Conservation (phyloP, 2,113 vertebrate species). For the Chloropsis cyanopogon region DNA sequence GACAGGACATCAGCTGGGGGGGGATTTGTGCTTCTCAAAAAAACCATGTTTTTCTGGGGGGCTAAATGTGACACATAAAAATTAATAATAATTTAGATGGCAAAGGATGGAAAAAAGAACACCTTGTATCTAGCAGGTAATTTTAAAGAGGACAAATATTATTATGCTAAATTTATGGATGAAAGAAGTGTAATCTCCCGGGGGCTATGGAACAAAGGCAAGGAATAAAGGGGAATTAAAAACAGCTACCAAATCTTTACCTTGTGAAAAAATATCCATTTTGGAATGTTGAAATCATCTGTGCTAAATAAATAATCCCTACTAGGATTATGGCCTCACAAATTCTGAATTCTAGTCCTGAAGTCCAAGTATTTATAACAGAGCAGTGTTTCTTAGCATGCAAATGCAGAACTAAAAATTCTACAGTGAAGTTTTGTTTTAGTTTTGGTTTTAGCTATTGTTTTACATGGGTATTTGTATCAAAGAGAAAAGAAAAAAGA, state of each 20-base stretch:
- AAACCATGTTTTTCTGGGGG: rapidly evolving
- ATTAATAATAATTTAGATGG: background rate
- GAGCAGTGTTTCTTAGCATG: background rate
- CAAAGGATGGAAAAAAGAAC: background rate
- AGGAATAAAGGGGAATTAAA: background rate
- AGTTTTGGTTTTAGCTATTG: background rate
- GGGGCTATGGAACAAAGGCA: background rate
- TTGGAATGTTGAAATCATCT: background rate
- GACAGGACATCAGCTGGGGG: background rate
- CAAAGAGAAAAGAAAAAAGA: background rate
- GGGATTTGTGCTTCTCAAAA: background rate
- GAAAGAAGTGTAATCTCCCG: background rate
- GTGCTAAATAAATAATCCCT: background rate
- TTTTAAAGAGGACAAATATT: conserved; percentile 8
- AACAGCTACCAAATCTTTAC: background rate
- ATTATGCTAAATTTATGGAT: background rate
- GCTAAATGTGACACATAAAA: background rate
- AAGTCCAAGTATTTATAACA: background rate
- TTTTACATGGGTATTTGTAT: background rate
- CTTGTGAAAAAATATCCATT: background rate
- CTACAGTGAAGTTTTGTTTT: background rate
- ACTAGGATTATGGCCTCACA: background rate
- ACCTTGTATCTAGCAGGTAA: background rate
- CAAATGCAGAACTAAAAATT: background rate
- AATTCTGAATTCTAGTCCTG: background rate